Percentiles rank a stretch among this genome's conserved stretches.
These are phyloP conservation scores for Liolophura sinensis DNA, from an alignment of 1,140 invertebrate genomes.

Conservation along the genomic window DNA sequence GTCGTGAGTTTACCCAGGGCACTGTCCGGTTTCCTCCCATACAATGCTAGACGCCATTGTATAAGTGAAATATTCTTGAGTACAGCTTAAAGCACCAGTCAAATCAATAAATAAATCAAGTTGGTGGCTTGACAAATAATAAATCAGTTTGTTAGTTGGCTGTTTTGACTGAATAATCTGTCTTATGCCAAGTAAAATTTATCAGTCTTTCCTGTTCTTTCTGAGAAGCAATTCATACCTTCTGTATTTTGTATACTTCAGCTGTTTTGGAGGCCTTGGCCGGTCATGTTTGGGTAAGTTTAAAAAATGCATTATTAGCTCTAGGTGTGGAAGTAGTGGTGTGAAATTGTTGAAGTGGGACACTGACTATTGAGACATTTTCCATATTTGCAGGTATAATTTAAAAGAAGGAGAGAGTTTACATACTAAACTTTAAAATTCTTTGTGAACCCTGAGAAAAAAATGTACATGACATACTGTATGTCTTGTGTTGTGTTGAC, in stretches of 20 bases:
- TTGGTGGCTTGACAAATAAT: background rate
- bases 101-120: too few species aligned
- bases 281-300: constrained; percentile 40
- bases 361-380: too few species aligned
- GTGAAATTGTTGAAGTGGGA: too few species aligned
- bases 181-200: background rate
- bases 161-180: background rate
- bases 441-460: background rate
- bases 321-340: too few species aligned
- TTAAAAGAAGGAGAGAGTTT: too few species aligned
- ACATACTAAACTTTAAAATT: too few species aligned
- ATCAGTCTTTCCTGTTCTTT: background rate
- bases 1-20: background rate
- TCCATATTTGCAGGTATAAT: too few species aligned
- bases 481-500: constrained; percentile 10
- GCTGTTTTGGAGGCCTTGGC: constrained; percentile 44
- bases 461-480: background rate
- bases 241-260: constrained; percentile 20
- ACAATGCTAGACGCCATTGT: too few species aligned
- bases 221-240: background rate
- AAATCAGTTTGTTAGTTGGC: background rate
- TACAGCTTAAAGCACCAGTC: too few species aligned
- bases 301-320: background rate
- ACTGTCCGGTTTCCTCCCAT: too few species aligned
- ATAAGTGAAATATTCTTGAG: too few species aligned